Evolutionary conservation across 2,888 invertebrate genomes (phyloP), one percentile per base, ranked within the genome.

Genomic region (Elmis aenea): DNA sequence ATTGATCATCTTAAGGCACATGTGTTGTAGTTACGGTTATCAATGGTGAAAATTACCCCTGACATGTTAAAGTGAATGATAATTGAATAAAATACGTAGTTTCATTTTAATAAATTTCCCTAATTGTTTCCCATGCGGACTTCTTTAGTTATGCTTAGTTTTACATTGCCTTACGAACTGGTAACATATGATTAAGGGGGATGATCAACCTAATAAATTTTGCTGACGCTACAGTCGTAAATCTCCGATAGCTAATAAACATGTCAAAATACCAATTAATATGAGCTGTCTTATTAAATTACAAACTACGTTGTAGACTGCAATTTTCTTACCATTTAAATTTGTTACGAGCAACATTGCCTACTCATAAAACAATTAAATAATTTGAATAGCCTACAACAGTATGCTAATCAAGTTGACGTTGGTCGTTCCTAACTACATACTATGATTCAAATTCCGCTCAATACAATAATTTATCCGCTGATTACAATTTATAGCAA

Each of bases 11-110:
- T 21, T 5, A 38, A 28, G 39, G 42, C 51, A 50, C 46, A 45
- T 47, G 49, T 43, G 38, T 36, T 41, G 38, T 46, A 33, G 45
- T 33, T 38, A 49, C 42, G 51, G 44, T 46, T 46, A 45, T 50
- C 46, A 50, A 27, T 40, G 35, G 13, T 42, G 45, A 42, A 52
- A 52, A 51, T 50, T 43, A 32, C 40, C 38, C 46, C 29, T 29
- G 33, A 37, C 33, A 22, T 10, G n/a, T 23, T 30, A 27, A 26
- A 29, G 23, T 29, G 34, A 22, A 14, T 14, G 10, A 22, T 28
- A 34, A 28, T 34, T 34, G 29, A 20, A 20, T 36, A 13, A 18
- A 30, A 29, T 32, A 32, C 32, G 11, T 24, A 24, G 30, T 31
- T 26, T 14, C 18, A 36, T 31, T 23, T 37, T 15, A 11, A 31